phyloP scores from a whole-genome alignment of 2,797 vertebrate species.

The Chaunax sp. region DNA sequence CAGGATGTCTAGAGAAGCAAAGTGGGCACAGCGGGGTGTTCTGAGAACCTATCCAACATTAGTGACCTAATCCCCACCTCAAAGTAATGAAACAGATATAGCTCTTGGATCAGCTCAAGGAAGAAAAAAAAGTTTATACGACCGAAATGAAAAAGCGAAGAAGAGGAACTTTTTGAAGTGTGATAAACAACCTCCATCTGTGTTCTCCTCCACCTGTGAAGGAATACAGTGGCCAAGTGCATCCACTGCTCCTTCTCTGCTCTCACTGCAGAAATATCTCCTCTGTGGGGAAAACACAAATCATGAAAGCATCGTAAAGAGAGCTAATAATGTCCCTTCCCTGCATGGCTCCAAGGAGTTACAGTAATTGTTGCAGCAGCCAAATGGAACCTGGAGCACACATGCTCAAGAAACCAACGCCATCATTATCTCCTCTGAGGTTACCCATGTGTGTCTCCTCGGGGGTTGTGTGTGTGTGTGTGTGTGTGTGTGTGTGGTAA shows the following conservation, averaged over 20 bases:
- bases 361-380: conserved; percentile 25
- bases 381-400: conserved; percentile 18
- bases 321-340: conserved; percentile 12
- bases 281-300: conserved; percentile 18
- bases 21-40: conserved; percentile 35
- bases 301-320: conserved; percentile 45
- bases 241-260: conserved; percentile 20
- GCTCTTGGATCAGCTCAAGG: conserved; percentile 43
- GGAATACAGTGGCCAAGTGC: conserved; percentile 5
- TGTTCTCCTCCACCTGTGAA: conserved; percentile 23
- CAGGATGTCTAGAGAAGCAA: conserved; percentile 17
- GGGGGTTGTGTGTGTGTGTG: background rate
- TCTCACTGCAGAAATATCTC: conserved; percentile 5
- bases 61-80: conserved; percentile 59
- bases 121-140: background rate
- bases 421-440: conserved; percentile 32
- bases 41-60: conserved; percentile 55
- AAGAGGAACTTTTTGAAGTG: conserved; percentile 39
- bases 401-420: conserved; percentile 17
- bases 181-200: conserved; percentile 46
- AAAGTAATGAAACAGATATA: conserved; percentile 51
- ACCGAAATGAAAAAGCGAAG: conserved; percentile 29
- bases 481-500: background rate
- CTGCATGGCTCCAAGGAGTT: conserved; percentile 15
- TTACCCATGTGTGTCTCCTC: conserved; percentile 3